phyloP scores from a whole-genome alignment of 2,797 vertebrate genomes.

The Alca torda region DNA sequence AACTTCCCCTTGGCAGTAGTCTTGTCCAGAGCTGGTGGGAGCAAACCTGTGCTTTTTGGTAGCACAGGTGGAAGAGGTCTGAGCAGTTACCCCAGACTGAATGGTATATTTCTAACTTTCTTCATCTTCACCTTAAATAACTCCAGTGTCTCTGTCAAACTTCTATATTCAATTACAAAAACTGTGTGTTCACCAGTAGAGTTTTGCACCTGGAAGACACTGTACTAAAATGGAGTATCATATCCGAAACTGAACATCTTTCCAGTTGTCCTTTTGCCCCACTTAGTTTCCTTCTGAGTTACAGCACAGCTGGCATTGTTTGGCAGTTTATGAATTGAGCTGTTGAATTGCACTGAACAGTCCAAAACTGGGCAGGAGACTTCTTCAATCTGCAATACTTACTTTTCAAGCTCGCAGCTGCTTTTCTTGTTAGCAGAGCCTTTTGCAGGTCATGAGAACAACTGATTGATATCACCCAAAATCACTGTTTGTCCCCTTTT shows the following conservation, averaged over 20 bases:
- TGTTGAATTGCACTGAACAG: neutral
- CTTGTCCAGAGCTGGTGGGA: neutral
- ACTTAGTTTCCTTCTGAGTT: too few species aligned
- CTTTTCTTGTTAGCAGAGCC: neutral
- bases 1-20: neutral
- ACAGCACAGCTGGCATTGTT: neutral
- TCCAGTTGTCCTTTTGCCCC: neutral
- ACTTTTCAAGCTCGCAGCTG: neutral
- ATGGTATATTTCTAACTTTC: neutral
- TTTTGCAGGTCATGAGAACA: neutral
- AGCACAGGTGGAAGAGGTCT: neutral
- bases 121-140: neutral
- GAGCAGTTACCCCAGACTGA: neutral
- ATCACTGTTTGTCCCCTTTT: neutral
- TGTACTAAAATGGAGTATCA: neutral
- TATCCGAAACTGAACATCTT: neutral
- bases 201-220: neutral
- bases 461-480: neutral
- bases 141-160: neutral
- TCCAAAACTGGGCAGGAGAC: neutral
- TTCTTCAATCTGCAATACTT: neutral
- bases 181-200: rapidly evolving
- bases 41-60: neutral
- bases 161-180: neutral
- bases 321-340: neutral